A percentile compares a stretch with the other conserved stretches of the same genome.
Evolutionary conservation across 2,888 invertebrate species (phyloP).

Genomic region (Pollenia amentaria): DNA sequence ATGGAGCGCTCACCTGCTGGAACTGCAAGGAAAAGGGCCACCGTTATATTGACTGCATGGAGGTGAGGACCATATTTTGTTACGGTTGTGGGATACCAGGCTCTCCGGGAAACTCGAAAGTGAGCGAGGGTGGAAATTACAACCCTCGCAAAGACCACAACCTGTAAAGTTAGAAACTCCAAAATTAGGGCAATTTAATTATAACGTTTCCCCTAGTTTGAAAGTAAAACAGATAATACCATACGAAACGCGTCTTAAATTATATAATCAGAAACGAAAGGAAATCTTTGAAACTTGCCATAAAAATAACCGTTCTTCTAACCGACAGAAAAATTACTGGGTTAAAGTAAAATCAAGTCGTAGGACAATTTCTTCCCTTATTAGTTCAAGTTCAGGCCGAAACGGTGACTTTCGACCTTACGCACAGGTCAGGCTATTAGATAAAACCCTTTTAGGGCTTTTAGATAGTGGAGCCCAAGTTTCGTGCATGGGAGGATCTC

Average conservation of each 20-base stretch:
- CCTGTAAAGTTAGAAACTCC: background rate
- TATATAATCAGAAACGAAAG: conserved; percentile 18
- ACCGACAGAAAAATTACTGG: conserved; percentile 11
- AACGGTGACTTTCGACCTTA: background rate
- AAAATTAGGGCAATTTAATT: background rate
- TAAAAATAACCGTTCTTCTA: background rate
- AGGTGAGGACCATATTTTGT: conserved; percentile 32
- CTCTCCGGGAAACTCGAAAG: conserved; percentile 34
- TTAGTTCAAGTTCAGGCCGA: background rate
- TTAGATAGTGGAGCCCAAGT: conserved; percentile 19
- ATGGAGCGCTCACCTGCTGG: conserved; percentile 26
- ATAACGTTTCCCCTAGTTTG: background rate
- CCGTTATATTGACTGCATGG: conserved; percentile 38
- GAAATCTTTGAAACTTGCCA: background rate
- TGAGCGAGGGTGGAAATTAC: conserved; percentile 18
- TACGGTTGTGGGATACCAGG: conserved; percentile 36
- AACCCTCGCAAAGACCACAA: conserved; percentile 32
- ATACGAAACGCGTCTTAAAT: conserved; percentile 3
- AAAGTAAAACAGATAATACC: conserved; percentile 17
- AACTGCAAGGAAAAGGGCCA: conserved; percentile 42
- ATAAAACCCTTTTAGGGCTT: background rate
- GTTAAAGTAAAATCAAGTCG: background rate
- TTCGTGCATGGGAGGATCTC: conserved; percentile 6
- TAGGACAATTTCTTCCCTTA: background rate
- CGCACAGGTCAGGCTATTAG: background rate